phyloP scores from a whole-genome alignment of 2,888 invertebrate genomes.

The Axea sp. region DNA sequence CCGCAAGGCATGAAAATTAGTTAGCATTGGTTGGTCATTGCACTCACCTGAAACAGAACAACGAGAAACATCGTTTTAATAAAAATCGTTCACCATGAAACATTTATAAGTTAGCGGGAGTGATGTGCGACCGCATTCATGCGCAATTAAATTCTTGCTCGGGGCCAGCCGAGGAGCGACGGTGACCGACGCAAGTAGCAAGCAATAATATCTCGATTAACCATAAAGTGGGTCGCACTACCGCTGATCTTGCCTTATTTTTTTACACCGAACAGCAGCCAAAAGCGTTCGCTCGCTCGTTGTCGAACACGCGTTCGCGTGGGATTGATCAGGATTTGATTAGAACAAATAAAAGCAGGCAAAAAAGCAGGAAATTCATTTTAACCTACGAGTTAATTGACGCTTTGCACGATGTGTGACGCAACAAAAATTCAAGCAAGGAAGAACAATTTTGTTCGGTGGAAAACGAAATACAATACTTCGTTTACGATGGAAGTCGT shows the following conservation, averaged over 20 bases:
- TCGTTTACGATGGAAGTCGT: no score
- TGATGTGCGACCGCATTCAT: constrained; percentile 55
- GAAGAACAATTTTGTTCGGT: no score
- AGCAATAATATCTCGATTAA: constrained; percentile 61
- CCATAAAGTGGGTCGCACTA: constrained; percentile 56
- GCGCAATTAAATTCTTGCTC: constrained; percentile 58
- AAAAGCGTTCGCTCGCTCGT: constrained; percentile 15
- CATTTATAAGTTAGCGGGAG: constrained; percentile 63
- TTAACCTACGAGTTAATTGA: no score
- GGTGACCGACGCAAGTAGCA: constrained; percentile 21
- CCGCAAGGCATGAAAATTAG: constrained; percentile 10
- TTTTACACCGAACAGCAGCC: constrained; percentile 26
- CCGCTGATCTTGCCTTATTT: constrained; percentile 39
- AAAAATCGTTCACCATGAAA: constrained; percentile 61
- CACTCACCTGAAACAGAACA: constrained; percentile 65
- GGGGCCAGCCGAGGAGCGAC: constrained; percentile 44
- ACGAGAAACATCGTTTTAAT: constrained; percentile 57
- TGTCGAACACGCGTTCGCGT: constrained; percentile 4
- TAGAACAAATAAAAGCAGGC: no score
- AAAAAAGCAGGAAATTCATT: no score
- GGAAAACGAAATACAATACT: no score
- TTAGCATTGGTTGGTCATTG: constrained; percentile 46
- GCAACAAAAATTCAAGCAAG: no score
- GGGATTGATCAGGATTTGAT: no score
- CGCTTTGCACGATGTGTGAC: no score